Conservation (phyloP, 2,888 invertebrate species). For the Chromoteleia sp. region DNA sequence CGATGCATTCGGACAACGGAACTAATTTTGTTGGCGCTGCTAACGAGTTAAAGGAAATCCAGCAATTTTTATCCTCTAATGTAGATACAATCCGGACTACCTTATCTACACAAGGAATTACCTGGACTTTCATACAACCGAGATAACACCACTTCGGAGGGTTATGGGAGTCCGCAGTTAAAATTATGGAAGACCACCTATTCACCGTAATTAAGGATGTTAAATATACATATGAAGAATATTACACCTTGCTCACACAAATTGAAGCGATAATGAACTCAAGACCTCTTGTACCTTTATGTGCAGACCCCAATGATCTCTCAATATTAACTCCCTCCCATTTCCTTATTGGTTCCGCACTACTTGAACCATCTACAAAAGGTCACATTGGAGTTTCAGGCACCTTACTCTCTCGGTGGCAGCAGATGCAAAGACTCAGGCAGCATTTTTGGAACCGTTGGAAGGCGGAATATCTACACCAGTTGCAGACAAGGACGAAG, state of each 20-base stretch:
- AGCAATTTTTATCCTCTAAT: not conserved
- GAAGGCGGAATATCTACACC: not conserved
- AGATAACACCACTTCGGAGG: not conserved
- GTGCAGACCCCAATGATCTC: not conserved
- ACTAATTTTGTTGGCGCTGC: conserved; percentile 2
- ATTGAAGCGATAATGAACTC: not conserved
- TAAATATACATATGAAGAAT: not conserved
- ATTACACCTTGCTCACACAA: not conserved
- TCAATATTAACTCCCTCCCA: not conserved
- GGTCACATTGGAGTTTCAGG: not conserved
- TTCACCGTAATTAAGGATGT: not conserved
- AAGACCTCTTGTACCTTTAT: not conserved
- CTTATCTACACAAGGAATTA: not conserved
- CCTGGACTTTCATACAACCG: not conserved
- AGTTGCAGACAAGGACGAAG: not conserved
- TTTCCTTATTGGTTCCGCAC: not conserved
- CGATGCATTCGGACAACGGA: not conserved
- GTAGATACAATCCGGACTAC: not conserved
- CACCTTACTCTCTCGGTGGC: not conserved
- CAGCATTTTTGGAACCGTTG: not conserved
- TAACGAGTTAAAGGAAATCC: not conserved
- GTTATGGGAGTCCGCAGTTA: not conserved
- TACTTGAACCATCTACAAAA: not conserved
- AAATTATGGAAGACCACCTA: not conserved
- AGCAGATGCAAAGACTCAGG: not conserved